phyloP scores from a whole-genome alignment of 2,113 vertebrate genomes.

The Gopherus flavomarginatus region DNA sequence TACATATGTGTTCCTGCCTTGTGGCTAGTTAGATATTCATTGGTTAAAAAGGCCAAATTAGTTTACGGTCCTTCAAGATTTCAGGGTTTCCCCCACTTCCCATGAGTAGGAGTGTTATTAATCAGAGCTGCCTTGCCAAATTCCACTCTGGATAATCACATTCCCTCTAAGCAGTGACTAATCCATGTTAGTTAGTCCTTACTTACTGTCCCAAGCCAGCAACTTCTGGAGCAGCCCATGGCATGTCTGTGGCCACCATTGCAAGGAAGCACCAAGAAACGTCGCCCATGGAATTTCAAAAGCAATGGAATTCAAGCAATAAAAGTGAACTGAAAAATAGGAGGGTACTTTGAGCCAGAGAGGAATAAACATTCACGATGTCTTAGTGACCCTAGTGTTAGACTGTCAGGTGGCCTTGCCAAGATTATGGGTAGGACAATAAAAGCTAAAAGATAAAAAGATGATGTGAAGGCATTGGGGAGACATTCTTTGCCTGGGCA shows the following conservation, averaged over 20 bases:
- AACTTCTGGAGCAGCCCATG: neutral
- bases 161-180: neutral
- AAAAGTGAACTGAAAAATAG: neutral
- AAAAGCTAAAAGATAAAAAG: neutral
- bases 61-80: neutral
- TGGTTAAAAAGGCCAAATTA: neutral
- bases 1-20: neutral
- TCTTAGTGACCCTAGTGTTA: neutral
- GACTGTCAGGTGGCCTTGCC: neutral
- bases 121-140: slow-evolving; percentile 7
- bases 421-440: neutral
- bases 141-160: neutral
- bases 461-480: neutral
- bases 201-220: neutral
- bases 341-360: neutral
- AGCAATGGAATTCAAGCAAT: neutral
- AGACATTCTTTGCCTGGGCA: neutral
- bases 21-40: neutral
- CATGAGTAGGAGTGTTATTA: slow-evolving; percentile 31
- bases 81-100: neutral
- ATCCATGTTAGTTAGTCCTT: neutral
- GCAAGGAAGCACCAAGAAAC: neutral
- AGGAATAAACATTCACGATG: neutral
- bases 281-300: neutral
- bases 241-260: neutral